Evolutionary conservation across 2,113 vertebrate species (phyloP), one percentile per base, ranked within the genome.

Genomic region (Oncorhynchus keta): DNA sequence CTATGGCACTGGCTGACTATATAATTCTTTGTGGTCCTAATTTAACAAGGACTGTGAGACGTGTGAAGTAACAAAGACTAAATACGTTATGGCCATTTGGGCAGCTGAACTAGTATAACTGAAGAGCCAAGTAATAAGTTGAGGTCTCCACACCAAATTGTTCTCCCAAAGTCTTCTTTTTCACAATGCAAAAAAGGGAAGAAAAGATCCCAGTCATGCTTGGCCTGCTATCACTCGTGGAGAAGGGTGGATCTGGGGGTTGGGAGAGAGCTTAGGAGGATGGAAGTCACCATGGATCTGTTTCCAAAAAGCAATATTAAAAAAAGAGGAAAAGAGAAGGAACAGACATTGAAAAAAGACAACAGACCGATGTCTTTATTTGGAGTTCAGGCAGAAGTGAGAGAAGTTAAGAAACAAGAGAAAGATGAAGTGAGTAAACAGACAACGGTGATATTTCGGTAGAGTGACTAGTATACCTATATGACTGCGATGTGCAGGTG

Each of bases 271-370:
- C 81, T 88, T 77, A 82, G 81, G 84, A 81, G 74, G 14, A 24
- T 86, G 75, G 81, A 84, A 83, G 89, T 86, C 86, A 87, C 76
- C 79, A 82, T 83, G 86, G 83, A 87, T 89, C 85, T 71, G 71
- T 87, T 86, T 88, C 83, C 85, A 85, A 83, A 83, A 89, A 79
- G 74, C 79, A 76, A 76, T 85, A 86, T 85, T 85, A 87, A 89
- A 35, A 35, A 35, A 35, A 35, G 32, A 39, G 35, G 66, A 64
- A 77, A 86, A 18, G 76, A 85, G 79, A 84, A 89, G 89, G 89
- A 90, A 74, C 89, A 89, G 88, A 84, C 76, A 79, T 77, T 48
- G 39, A 61, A 86, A 77, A 28, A 5, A 69, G 67, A 90, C 89
- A 85, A 67, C 39, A 72, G 59, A 30, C 12, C 87, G 84, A 87